phyloP scores from a whole-genome alignment of 2,797 vertebrate species.

The Oceanodroma leucorhoa region DNA sequence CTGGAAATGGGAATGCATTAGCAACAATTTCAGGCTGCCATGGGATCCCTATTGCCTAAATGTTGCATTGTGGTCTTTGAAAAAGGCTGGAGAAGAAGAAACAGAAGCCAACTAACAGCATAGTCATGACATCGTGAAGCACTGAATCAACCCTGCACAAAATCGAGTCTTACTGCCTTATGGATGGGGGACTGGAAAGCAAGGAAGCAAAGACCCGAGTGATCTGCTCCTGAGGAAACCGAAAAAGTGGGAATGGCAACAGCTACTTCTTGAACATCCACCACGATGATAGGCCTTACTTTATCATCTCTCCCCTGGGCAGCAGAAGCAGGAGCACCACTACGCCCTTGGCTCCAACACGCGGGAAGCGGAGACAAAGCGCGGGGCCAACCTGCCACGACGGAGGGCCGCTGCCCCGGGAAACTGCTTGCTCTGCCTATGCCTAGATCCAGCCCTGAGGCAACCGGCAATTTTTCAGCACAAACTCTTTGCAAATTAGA shows the following conservation, averaged over 20 bases:
- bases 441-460: neutral
- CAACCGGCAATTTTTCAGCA: neutral
- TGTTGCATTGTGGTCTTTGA: neutral
- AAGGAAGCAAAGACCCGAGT: neutral
- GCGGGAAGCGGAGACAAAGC: neutral
- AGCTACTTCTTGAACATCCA: neutral
- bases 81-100: neutral
- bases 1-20: neutral
- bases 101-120: fast-evolving
- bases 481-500: neutral
- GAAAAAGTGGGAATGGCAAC: neutral
- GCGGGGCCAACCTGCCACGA: fast-evolving
- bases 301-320: neutral
- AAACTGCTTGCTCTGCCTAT: neutral
- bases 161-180: neutral
- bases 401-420: neutral
- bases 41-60: neutral
- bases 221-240: neutral
- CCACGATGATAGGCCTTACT: fast-evolving
- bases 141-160: neutral
- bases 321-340: neutral
- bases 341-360: neutral
- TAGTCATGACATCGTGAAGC: fast-evolving
- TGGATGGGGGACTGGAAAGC: neutral
- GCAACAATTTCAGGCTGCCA: neutral